Base-by-base conservation (phyloP, 1,140 invertebrate genomes). In the Platorchestia sp. region DNA sequence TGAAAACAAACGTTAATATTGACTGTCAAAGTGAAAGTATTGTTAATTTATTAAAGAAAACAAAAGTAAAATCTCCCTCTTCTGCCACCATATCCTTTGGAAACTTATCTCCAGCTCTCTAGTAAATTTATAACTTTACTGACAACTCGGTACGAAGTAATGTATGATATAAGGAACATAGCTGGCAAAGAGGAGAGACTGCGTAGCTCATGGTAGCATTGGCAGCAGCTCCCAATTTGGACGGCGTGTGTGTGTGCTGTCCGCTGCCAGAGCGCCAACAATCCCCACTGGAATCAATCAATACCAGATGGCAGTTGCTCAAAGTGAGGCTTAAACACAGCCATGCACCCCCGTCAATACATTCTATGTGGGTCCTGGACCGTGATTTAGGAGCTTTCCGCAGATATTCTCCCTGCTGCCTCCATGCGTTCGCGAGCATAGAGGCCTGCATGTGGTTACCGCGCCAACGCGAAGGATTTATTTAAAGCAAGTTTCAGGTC, bases 291-390 rank as follows among this genome's bases (percentile, higher is more conserved):
- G 91, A 93, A 93, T 93, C 91, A 93, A 93, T 93, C 91, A 93
- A 93, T 93, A 93, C 91, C 91, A 93, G 91, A 93, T 93, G 91
- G 91, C 91, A 93, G 91, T 93, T 93, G 91, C 91, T 93, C 91
- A 93, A 93, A 93, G 91, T 93, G 91, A 93, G 91, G 91, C 91
- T 93, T 93, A 93, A 93, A 93, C 91, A 93, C 91, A 93, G 91
- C 91, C 91, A 93, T 93, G 91, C 91, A 93, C 91, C 91, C 91
- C 91, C 91, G 91, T 93, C 91, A 93, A 93, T 93, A 93, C 91
- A 93, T 93, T 93, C 91, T 93, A 93, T 93, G 91, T 93, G 91
- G 91, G 91, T 44, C 44, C 91, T 93, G 91, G 91, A 93, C 91
- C 91, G 91, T 93, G 91, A 93, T 93, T 93, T 93, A 93, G 91